Percentiles rank a stretch among this genome's conserved stretches.
phyloP scores from a whole-genome alignment of 2,888 invertebrate genomes.

The Caenorhabditis sp. region DNA sequence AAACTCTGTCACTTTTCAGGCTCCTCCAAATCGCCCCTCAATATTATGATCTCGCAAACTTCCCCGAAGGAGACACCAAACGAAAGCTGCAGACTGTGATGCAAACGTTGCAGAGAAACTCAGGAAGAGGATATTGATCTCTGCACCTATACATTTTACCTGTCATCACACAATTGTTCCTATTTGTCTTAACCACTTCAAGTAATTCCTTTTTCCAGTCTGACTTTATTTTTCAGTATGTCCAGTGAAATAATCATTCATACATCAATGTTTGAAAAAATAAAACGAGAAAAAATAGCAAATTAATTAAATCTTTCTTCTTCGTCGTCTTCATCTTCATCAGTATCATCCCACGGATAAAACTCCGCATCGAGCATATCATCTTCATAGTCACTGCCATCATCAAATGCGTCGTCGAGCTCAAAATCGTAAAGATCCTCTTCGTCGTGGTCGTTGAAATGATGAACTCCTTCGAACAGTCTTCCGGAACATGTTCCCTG shows the following conservation, averaged over 20 bases:
- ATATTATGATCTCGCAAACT: conserved; percentile 97
- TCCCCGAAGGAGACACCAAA: conserved; percentile 97
- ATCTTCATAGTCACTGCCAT: conserved; percentile 30
- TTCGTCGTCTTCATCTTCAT: conserved; percentile 12
- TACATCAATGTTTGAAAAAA: conserved; percentile 1
- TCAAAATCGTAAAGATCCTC: not conserved
- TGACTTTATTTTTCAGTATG: no score
- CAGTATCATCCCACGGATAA: conserved; percentile 3
- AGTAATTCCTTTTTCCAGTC: no score
- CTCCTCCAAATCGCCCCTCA: conserved; percentile 94
- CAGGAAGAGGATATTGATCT: conserved; percentile 48
- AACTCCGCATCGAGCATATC: not conserved
- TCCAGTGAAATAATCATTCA: no score
- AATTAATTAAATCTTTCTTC: conserved; percentile 2
- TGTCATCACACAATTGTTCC: no score
- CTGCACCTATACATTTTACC: not conserved
- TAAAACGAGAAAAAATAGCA: no score
- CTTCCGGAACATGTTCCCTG: conserved; percentile 48
- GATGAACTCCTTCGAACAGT: conserved; percentile 51
- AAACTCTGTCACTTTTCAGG: conserved; percentile 82
- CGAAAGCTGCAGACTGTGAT: conserved; percentile 86
- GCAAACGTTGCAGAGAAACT: conserved; percentile 46
- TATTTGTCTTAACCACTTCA: no score
- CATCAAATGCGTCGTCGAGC: conserved; percentile 15
- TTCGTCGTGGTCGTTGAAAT: conserved; percentile 15